These are phyloP conservation scores for Brachionus calyciflorus DNA, from an alignment of 1,140 invertebrate species.

Conservation along the genomic window DNA sequence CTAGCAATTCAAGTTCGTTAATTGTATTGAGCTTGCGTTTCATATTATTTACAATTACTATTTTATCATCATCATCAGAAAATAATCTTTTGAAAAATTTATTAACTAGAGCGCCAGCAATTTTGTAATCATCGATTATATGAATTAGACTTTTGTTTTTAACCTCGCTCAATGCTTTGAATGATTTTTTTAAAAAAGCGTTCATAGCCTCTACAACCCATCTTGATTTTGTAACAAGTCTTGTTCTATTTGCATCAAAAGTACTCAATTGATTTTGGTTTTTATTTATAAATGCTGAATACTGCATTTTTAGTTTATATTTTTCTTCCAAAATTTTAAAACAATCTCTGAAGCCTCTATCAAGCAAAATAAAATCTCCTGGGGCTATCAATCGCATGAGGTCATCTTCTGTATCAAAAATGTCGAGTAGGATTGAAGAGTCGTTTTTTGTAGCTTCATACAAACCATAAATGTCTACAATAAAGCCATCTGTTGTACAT, in stretches of 20 bases:
- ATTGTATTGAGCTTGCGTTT: background rate
- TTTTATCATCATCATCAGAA: conserved; percentile 5
- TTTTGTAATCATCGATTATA: background rate
- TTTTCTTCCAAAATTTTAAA: background rate
- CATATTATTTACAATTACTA: background rate
- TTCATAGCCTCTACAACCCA: conserved; percentile 3
- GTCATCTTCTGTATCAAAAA: no score
- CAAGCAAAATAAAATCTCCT: conserved; percentile 3
- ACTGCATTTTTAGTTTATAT: background rate
- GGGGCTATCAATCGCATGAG: background rate
- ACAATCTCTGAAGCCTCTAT: background rate
- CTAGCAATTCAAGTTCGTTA: background rate
- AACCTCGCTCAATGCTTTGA: no score
- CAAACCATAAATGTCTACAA: no score
- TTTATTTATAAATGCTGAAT: background rate
- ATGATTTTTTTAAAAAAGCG: conserved; percentile 12
- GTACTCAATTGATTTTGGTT: background rate
- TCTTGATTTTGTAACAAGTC: background rate
- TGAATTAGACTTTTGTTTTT: conserved; percentile 7
- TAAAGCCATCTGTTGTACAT: no score
- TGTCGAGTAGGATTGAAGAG: no score
- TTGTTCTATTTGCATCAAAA: background rate
- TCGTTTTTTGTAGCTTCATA: no score
- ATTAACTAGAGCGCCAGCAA: background rate
- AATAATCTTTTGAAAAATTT: background rate